These are phyloP conservation scores for Crotalus helleri DNA, from an alignment of 2,113 vertebrate species.

Conservation along the genomic window DNA sequence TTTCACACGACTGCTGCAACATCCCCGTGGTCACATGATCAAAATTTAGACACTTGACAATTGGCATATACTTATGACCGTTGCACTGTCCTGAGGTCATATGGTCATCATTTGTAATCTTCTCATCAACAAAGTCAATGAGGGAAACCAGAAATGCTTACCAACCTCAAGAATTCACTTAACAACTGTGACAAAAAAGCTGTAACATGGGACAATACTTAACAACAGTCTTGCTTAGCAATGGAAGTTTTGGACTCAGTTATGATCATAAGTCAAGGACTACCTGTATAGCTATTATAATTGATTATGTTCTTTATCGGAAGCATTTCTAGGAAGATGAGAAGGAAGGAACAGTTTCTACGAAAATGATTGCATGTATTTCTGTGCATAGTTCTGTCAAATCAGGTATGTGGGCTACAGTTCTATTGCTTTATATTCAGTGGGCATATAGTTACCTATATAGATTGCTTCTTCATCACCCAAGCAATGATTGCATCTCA, in stretches of 20 bases:
- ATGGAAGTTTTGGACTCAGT: not conserved
- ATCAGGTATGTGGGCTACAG: not conserved
- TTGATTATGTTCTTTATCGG: not conserved
- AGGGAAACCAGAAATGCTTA: not conserved
- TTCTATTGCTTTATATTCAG: not conserved
- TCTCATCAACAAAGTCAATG: not conserved
- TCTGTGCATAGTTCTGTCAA: not conserved
- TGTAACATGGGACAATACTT: not conserved
- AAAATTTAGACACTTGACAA: too few relatives aligned
- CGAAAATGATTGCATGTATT: not conserved
- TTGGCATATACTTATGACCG: too few relatives aligned
- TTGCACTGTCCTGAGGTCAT: too few relatives aligned
- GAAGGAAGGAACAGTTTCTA: not conserved
- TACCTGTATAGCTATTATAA: not conserved
- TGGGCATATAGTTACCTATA: fast-evolving
- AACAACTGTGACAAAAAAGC: not conserved
- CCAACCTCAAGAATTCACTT: not conserved
- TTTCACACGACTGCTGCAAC: not conserved
- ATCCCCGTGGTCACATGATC: not conserved
- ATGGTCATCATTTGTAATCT: too few relatives aligned
- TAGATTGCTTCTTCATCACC: not conserved
- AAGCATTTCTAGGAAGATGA: not conserved
- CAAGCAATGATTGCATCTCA: not conserved
- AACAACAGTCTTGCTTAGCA: not conserved
- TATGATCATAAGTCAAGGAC: not conserved